A percentile compares a stretch with the other conserved stretches of the same genome.
Conservation (phyloP, 2,797 vertebrate genomes). For the Myotis findleyi region DNA sequence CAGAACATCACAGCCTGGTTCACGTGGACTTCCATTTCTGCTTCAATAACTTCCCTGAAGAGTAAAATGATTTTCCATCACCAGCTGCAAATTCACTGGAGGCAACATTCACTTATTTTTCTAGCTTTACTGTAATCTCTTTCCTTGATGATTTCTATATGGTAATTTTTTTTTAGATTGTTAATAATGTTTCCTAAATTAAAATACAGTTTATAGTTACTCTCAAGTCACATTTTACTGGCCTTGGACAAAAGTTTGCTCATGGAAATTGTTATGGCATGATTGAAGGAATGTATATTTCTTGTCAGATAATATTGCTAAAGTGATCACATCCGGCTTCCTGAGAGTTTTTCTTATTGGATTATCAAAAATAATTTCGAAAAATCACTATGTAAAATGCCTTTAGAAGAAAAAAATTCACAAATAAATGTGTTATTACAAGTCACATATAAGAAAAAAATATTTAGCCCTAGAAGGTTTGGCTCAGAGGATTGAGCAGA, state of each 20-base stretch:
- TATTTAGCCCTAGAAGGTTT: background rate
- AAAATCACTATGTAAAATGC: background rate
- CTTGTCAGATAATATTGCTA: background rate
- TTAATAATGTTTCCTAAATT: background rate
- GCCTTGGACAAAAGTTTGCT: background rate
- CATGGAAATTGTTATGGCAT: background rate
- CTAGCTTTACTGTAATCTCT: background rate
- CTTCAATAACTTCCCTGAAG: background rate
- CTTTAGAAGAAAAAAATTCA: background rate
- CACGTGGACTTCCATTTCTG: background rate
- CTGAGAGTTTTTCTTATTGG: background rate
- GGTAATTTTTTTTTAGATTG: background rate
- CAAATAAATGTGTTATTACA: background rate
- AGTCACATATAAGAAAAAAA: background rate
- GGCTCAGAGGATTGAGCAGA: background rate
- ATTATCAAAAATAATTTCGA: background rate
- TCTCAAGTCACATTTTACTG: background rate
- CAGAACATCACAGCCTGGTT: background rate
- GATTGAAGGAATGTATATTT: background rate
- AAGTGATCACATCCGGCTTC: background rate
- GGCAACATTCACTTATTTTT: background rate
- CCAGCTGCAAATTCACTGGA: background rate
- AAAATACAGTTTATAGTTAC: background rate
- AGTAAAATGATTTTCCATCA: constrained; percentile 38
- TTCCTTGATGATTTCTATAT: background rate